Base-by-base conservation (phyloP, 2,113 vertebrate genomes). In the Peromyscus leucopus region DNA sequence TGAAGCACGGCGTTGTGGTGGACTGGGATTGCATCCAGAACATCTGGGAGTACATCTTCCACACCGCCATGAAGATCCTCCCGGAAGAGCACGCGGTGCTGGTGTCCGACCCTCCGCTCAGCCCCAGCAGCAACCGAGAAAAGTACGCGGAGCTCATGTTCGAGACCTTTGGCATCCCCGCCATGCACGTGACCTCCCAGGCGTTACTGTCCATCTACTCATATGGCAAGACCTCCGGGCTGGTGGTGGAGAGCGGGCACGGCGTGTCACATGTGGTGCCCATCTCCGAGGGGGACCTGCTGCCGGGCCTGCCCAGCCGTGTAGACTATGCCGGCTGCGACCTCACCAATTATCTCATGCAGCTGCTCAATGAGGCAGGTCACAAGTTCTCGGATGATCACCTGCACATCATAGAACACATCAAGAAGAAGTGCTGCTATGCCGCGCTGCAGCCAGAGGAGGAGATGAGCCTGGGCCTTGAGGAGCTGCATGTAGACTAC, bases 361-460 rank as follows among this genome's bases (percentile, higher is more conserved):
- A 84, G 94, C 95, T 98, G 75, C 96, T 98, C 86, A 98, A 98
- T 5, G 87, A 98, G 65, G 63, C 90, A 0, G 97, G 98, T 26
- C 96, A 97, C 95, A n/a, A 0, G n/a, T 97, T 98, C 94, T 93
- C 88, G 0, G 97, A 96, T 0, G 93, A 95, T 61, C 97, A 98
- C 93, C 92, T 98, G 74, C 96, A 98, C 76, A 92, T 98, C 46
- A 17, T 98, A 0, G 98, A 98, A 65, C 97, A 98, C 93, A 98
- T 98, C 86, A 98, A 98, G 91, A 97, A 98, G 89, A 97, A 95
- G n/a, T 98, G 97, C 84, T 98, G 98, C 94, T 98, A 97, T 28
- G 75, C 97, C 0, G 93, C 98, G 0, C 65, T 97, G 2, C 21
- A 93, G 84, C 96, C 96, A 0, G 97, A 97, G 0, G 31, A 89